Base-by-base conservation (phyloP, 2,113 vertebrate species). In the Coturnix japonica region DNA sequence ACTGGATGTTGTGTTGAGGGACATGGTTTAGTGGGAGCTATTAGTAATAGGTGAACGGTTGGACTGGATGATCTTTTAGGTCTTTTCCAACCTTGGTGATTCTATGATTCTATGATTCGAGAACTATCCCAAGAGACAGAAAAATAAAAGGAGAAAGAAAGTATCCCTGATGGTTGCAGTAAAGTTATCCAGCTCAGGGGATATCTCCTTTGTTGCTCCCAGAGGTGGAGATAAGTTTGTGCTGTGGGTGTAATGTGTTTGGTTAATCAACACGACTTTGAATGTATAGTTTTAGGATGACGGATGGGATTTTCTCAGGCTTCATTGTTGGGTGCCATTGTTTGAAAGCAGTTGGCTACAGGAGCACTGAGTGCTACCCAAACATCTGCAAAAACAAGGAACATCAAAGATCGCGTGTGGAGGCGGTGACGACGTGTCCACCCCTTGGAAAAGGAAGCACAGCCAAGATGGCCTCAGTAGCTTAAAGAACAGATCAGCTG, bases 401-500 rank as follows among this genome's bases (percentile, higher is more conserved):
- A 46, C 13, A 3, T 44, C 67, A 61, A 60, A 74, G 30, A 11
- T 8, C 20, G 5, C 22, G 11, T 9, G 4, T 4, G 13, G 7
- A 72, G 15, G 6, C 13, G 9, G 8, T 11, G 17, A 31, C 8
- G 51, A 11, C 2, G n/a, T 26, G 41, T 71, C 30, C 8, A 57
- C 2, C 3, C 7, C 35, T 60, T 35, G n/a, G 33, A 81, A 69
- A 81, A 82, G 49, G 28, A 91, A 44, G 7, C 18, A 7, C 11
- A 78, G 18, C 10, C 1, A 2, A 72, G 46, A 60, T 64, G 65
- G 19, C 3, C 21, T 15, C 0, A 2, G 9, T 7, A 20, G n/a
- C 31, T 61, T 73, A 74, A 87, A 87, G 65, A 77, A 33, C 22
- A 49, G 33, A 72, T 8, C 35, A 18, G 13, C 20, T 83, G 44